Evolutionary conservation across 2,797 vertebrate species (phyloP), one percentile per base, ranked within the genome.

Genomic region (Tarsius wallacei): DNA sequence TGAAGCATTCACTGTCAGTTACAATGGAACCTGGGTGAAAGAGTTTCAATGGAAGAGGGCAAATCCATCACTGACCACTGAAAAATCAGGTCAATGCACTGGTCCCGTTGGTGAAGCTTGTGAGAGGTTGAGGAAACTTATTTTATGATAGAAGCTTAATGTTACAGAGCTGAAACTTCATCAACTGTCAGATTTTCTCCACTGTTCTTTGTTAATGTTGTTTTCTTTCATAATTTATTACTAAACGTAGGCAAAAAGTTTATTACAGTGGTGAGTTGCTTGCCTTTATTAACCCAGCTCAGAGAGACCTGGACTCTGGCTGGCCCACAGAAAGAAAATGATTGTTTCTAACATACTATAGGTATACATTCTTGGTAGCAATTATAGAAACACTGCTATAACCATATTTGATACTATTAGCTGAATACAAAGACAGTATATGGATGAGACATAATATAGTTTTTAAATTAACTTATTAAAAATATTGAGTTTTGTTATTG

Each of bases 1-100:
- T 87, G 86, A 97, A 97, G 87, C 66, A 90, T 97, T 51, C 90
- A 51, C 93, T 97, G 87, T 97, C 95, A 70, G 63, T 94, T 87
- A 74, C 61, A 64, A 31, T 49, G 76, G 78, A 66, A 80, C 31
- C 15, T 70, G 15, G 3, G 24, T 81, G 80, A 88, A 88, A 91
- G 47, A 57, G 33, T 81, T 86, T 55, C 81, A 94, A 96, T 66
- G 47, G 21, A 77, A 66, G 66, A n/a, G 21, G 57, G 83, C 55
- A 90, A 81, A 98, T 93, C 83, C 64, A 96, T 96, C 95, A 94
- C 57, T 36, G 87, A 66, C 66, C 71, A 83, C 73, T 36, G 51
- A 42, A 94, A 95, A 95, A 90, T n/a, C 89, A 95, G 94, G 96
- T 96, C 94, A 96, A 87, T 85, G 89, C 42, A 71, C 21, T 80